Evolutionary conservation across 2,797 vertebrate genomes (phyloP), one percentile per base, ranked within the genome.

Genomic region (Galaxias olidus): DNA sequence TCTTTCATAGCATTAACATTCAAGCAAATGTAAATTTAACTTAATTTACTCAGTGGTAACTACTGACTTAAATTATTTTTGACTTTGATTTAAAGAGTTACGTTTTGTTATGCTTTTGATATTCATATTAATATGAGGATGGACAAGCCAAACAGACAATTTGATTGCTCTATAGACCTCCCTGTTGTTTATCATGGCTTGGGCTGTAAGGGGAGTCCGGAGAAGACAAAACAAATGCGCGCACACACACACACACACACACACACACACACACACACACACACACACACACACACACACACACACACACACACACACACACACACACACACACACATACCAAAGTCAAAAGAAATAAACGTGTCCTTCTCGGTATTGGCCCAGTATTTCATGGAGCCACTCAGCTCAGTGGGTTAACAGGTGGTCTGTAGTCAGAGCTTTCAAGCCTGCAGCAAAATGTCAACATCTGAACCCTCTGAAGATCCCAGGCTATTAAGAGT

Each of bases 281-380:
- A n/a, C n/a, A n/a, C n/a, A n/a, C n/a, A n/a, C n/a, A n/a, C n/a
- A n/a, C n/a, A n/a, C n/a, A n/a, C n/a, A n/a, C n/a, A n/a, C n/a
- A n/a, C n/a, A n/a, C n/a, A n/a, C n/a, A n/a, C n/a, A n/a, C n/a
- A n/a, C n/a, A n/a, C n/a, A n/a, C n/a, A n/a, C n/a, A n/a, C n/a
- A n/a, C n/a, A n/a, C n/a, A n/a, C n/a, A n/a, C n/a, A n/a, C n/a
- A n/a, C n/a, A n/a, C n/a, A n/a, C n/a, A n/a, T n/a, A n/a, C n/a
- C n/a, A n/a, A n/a, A n/a, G n/a, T n/a, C n/a, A n/a, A 65, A 60
- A 15, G 9, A 68, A 70, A 60, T 48, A 46, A 51, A 74, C 42
- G 19, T 47, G 30, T 50, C 17, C 30, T 59, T 10, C 18, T 44
- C 1, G 19, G 5, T 19, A 18, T 44, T 41, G n/a, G 4, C 10